Base-by-base conservation (phyloP, 2,113 vertebrate species). In the Meriones unguiculatus region DNA sequence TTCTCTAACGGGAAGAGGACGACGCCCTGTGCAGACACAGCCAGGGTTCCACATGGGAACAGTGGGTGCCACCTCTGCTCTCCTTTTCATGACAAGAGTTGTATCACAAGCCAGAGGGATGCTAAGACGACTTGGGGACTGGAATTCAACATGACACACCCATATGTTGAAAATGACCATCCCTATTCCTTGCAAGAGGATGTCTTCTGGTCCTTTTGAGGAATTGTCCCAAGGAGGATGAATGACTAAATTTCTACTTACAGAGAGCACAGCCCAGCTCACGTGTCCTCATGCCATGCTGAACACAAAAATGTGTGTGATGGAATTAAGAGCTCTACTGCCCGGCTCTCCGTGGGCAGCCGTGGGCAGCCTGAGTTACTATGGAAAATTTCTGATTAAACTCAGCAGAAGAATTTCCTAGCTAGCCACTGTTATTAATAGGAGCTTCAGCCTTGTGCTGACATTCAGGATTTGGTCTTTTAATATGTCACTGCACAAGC, bases 311-410 rank as follows among this genome's bases (percentile, higher is more conserved):
- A 97, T 98, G 97, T 97, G 96, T 32, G 1, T 95, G 95, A 97
- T 92, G 97, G 98, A 98, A 98, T 98, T 98, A 96, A 98, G 98
- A 98, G 97, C 90, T 5, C 97, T 94, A 93, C 96, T 95, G 75
- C 98, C 87, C 54, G 78, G 98, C 96, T 98, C 87, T 92, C 97
- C 69, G 59, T 96, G 97, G 98, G 98, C 98, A 98, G 97, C 97
- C 94, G 59, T 95, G 97, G 98, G 98, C 98, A 98, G 97, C 97
- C 91, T 0, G 24, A 1, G 98, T 98, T 98, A 98, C 98, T 97
- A 98, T 98, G 98, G 98, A 98, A 98, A 98, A 98, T 98, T 98
- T 97, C 98, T 95, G 97, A 98, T 98, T 97, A 97, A 98, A 98
- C 98, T 97, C 97, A 98, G 96, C 95, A 93, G 97, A 70, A 98